Evolutionary conservation across 53 echinoderm and acorn worm species (phyloP), one percentile per base, ranked within the genome.

Genomic region (Crossaster papposus): DNA sequence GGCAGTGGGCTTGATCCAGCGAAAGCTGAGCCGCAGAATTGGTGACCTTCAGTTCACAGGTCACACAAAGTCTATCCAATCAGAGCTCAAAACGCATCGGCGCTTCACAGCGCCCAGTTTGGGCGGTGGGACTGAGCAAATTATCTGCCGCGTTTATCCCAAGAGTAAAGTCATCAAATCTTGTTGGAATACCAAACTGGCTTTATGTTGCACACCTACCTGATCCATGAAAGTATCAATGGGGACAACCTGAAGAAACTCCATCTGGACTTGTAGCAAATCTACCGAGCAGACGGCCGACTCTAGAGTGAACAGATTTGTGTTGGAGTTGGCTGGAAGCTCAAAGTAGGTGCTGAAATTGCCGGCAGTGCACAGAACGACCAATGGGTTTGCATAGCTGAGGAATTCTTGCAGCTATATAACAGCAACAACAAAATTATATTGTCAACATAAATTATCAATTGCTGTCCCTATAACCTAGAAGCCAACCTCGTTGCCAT

Each of bases 271-370:
- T 38, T 80, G 77, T 1, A 85, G 86, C 37, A 89, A 36, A 78
- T 95, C 81, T 8, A 93, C 74, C 23, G 63, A 64, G 68, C 95
- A 95, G 0, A 95, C 12, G 23, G 89, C 93, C 0, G 63, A 76
- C 85, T 95, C 95, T 70, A 95, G 77, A 36, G 81, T 79, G 12
- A 53, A 20, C 74, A 95, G 68, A 78, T 95, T 88, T 0, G 86
- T 83, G 11, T 78, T 78, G 11, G 93, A 85, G 14, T 86, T 54
- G 26, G 73, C 79, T 13, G 91, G 89, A 0, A 93, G 83, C 14
- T 20, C 28, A 77, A 95, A 92, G 80, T 89, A 93, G 11, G 88
- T 22, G 9, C 83, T 75, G 78, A 95, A 93, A 65, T 90, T 85
- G 3, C 95, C 92, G 18, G 82, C 70, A 28, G 50, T 52, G 65